Conservation (phyloP, 2,888 invertebrate genomes). For the Diarsia brunnea region DNA sequence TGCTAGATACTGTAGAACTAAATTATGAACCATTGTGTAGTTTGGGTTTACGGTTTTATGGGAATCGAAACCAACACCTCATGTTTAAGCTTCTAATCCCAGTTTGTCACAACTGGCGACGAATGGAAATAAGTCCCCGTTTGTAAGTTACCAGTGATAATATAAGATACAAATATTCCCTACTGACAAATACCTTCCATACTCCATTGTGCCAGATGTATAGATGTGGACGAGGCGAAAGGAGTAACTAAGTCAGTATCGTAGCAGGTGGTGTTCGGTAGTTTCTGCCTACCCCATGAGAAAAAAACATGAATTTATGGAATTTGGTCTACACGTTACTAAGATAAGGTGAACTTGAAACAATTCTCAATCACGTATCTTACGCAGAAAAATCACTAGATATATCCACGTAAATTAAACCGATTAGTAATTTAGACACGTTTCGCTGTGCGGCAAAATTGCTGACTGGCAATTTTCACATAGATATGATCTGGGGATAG, state of each 20-base stretch:
- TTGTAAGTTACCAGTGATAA: too few relatives aligned
- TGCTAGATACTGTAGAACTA: not conserved
- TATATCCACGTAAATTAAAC: constrained; percentile 64
- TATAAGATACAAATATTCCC: too few relatives aligned
- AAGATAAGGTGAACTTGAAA: constrained; percentile 32
- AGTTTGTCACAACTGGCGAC: too few relatives aligned
- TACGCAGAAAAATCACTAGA: constrained; percentile 46
- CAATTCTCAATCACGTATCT: constrained; percentile 64
- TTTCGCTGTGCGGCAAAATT: constrained; percentile 55
- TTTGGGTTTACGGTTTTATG: not conserved
- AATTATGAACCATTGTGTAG: too few relatives aligned
- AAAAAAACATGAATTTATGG: constrained; percentile 15
- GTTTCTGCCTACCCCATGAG: not conserved
- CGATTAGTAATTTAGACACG: constrained; percentile 65
- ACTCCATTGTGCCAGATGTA: not conserved
- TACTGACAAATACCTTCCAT: too few relatives aligned
- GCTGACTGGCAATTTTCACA: constrained; percentile 61
- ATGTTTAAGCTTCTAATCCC: not conserved
- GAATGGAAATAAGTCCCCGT: too few relatives aligned
- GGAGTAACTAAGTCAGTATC: not conserved
- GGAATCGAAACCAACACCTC: not conserved
- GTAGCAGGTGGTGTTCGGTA: not conserved
- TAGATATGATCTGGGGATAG: constrained; percentile 25
- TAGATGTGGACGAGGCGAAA: not conserved
- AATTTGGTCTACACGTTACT: constrained; percentile 40